phyloP scores from a whole-genome alignment of 2,797 vertebrate genomes.

The Urosaurus nigricauda region DNA sequence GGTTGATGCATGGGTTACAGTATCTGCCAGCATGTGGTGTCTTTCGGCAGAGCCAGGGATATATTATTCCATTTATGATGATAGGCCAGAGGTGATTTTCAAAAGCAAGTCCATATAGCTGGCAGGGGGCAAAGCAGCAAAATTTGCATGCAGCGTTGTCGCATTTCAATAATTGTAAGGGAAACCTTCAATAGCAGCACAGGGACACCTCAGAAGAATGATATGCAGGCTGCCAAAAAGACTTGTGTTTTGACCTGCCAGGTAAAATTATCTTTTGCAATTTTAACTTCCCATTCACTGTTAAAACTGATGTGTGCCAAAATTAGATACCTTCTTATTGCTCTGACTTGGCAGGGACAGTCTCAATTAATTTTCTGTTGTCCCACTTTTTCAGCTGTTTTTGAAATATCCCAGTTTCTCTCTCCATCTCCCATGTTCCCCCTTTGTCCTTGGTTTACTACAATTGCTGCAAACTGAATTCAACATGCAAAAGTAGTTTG shows the following conservation, averaged over 20 bases:
- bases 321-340: not conserved
- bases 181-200: not conserved
- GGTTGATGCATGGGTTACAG: not conserved
- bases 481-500: too few species aligned
- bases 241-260: not conserved
- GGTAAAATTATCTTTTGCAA: not conserved
- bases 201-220: not conserved
- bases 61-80: not conserved
- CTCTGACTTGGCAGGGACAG: too few species aligned
- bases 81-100: not conserved
- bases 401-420: too few species aligned
- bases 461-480: too few species aligned
- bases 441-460: too few species aligned
- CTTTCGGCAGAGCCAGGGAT: constrained; percentile 7
- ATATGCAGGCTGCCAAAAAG: not conserved
- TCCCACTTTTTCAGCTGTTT: too few species aligned
- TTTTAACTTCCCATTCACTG: not conserved
- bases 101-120: not conserved
- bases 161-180: not conserved
- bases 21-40: not conserved
- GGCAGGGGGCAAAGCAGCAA: not conserved
- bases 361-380: too few species aligned
- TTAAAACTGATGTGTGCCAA: not conserved
- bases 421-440: too few species aligned
- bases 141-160: not conserved